phyloP scores from a whole-genome alignment of 1,140 invertebrate genomes.

The Lasioglossum baleicum region DNA sequence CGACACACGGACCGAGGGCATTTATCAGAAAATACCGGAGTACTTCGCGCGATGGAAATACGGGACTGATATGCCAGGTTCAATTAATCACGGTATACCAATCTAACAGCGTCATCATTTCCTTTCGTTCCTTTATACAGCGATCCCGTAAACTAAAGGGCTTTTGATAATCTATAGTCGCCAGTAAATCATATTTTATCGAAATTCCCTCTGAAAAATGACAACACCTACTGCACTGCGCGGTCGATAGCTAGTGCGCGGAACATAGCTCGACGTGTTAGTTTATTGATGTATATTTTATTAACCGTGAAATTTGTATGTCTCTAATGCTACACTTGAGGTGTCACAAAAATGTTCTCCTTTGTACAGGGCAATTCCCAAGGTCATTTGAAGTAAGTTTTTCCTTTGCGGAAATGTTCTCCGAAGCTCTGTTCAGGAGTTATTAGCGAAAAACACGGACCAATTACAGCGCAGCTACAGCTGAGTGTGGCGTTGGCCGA shows the following conservation, averaged over 20 bases:
- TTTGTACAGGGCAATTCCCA: too few species aligned
- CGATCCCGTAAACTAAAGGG: neutral
- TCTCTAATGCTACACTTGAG: too few species aligned
- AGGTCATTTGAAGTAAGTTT: too few species aligned
- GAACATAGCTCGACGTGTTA: neutral
- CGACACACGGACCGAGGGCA: too few species aligned
- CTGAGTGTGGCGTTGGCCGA: too few species aligned
- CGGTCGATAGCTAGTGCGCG: constrained; percentile 23
- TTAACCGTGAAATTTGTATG: neutral
- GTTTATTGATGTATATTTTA: neutral
- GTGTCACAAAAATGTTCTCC: too few species aligned
- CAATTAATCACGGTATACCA: constrained; percentile 20
- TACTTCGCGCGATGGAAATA: neutral
- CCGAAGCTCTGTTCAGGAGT: too few species aligned
- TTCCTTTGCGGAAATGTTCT: too few species aligned
- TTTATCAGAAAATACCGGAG: too few species aligned
- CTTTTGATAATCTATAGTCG: constrained; percentile 29
- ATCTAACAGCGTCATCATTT: constrained; percentile 19
- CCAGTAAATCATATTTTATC: constrained; percentile 27
- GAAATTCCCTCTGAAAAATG: constrained; percentile 33
- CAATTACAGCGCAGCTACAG: too few species aligned
- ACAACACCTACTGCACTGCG: neutral
- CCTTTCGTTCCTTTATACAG: neutral
- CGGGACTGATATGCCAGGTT: neutral
- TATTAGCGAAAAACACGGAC: too few species aligned